These are phyloP conservation scores for Thecophora atra DNA, from an alignment of 2,888 invertebrate species.

Conservation along the genomic window DNA sequence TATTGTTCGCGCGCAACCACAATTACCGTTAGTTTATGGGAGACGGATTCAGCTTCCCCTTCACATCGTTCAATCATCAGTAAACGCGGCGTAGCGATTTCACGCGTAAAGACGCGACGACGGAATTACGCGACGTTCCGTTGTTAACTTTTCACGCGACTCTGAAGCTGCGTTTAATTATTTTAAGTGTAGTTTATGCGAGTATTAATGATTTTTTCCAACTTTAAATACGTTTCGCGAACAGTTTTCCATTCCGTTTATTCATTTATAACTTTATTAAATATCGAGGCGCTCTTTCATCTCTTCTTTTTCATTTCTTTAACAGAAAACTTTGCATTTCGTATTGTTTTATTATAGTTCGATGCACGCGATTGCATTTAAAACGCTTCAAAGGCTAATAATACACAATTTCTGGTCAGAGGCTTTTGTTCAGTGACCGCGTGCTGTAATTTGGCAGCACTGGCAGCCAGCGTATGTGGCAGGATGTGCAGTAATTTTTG, in stretches of 20 bases:
- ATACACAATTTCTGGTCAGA: slow-evolving; percentile 11
- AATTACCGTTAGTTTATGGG: background rate
- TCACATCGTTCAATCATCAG: no score
- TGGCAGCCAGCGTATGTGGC: slow-evolving; percentile 20
- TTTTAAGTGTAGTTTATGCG: no score
- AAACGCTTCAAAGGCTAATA: slow-evolving; percentile 20
- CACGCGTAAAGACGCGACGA: no score
- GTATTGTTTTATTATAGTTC: background rate
- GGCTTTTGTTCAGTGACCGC: background rate
- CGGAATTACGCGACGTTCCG: background rate
- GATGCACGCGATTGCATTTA: slow-evolving; percentile 14
- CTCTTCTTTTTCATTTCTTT: background rate
- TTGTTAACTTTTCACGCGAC: background rate
- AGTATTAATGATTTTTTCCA: background rate
- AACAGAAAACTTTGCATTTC: background rate
- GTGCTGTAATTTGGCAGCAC: slow-evolving; percentile 21
- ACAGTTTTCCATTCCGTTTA: background rate
- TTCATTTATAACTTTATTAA: no score
- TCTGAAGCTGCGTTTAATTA: background rate
- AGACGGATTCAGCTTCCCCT: no score
- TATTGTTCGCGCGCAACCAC: background rate
- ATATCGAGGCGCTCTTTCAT: no score
- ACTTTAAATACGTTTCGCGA: no score
- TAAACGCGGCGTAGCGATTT: no score
- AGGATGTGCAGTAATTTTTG: slow-evolving; percentile 13